Percentiles rank a stretch among this genome's conserved stretches.
phyloP scores from a whole-genome alignment of 2,797 vertebrate species.

The Amblyopsis hoosieri region DNA sequence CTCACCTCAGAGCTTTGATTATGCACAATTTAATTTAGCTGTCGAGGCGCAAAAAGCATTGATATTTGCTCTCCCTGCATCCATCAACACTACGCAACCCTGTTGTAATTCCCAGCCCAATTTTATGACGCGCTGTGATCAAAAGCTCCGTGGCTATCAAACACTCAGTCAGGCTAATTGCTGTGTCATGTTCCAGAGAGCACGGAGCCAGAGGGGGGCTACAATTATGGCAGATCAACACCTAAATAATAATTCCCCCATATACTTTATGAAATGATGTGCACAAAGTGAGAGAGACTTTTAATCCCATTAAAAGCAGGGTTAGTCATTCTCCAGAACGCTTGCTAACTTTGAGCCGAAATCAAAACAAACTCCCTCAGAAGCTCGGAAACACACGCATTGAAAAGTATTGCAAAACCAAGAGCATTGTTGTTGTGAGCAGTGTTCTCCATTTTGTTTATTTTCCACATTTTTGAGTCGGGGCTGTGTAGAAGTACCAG shows the following conservation, averaged over 20 bases:
- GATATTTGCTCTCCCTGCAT: constrained; percentile 46
- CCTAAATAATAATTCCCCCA: too few relatives aligned
- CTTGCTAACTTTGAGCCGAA: too few relatives aligned
- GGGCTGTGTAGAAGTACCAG: too few relatives aligned
- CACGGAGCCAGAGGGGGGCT: constrained; percentile 20
- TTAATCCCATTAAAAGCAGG: too few relatives aligned
- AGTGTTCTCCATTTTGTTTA: too few relatives aligned
- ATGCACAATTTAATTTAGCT: constrained; percentile 57
- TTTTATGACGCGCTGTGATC: constrained; percentile 59
- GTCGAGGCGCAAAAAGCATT: constrained; percentile 35
- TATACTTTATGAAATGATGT: too few relatives aligned
- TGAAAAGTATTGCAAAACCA: too few relatives aligned
- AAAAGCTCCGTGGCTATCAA: constrained; percentile 43
- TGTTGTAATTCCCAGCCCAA: constrained; percentile 47
- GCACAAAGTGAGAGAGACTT: neutral
- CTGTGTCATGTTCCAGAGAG: constrained; percentile 4
- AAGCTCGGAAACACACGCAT: too few relatives aligned
- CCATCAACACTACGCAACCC: constrained; percentile 43
- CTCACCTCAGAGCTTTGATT: constrained; percentile 49
- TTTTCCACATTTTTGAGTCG: too few relatives aligned
- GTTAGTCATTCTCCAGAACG: too few relatives aligned
- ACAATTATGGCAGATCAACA: constrained; percentile 56
- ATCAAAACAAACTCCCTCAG: too few relatives aligned
- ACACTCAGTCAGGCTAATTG: constrained; percentile 61
- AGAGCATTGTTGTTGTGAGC: too few relatives aligned